Percentiles rank a stretch among this genome's conserved stretches.
Evolutionary conservation across 1,140 invertebrate species (phyloP).

Genomic region (Patella vulgata): DNA sequence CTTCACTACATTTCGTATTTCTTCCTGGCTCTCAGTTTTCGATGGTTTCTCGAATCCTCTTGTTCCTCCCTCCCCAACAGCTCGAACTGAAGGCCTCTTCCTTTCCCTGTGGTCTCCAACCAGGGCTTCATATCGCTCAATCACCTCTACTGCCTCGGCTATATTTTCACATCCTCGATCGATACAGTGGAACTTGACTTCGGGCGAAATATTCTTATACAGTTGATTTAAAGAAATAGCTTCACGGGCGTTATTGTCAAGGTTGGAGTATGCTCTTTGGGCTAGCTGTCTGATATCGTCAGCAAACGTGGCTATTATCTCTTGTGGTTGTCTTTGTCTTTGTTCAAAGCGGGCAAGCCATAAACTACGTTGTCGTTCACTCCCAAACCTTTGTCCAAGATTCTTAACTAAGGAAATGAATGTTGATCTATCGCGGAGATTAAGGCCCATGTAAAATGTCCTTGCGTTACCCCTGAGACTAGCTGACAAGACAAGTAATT

Average conservation of each 20-base stretch:
- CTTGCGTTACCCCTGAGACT: neutral
- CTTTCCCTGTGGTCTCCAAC: no score
- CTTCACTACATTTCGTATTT: no score
- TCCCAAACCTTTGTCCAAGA: neutral
- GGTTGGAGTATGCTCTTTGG: slow-evolving; percentile 1
- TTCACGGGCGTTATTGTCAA: slow-evolving; percentile 1
- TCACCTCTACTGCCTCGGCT: no score
- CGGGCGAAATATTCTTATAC: no score
- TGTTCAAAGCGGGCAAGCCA: neutral
- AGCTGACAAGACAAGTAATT: neutral
- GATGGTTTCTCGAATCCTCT: no score
- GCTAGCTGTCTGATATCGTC: neutral
- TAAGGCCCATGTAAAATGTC: neutral
- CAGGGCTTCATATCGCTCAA: no score
- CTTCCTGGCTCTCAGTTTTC: no score
- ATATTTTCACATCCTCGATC: no score
- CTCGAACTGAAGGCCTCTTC: no score
- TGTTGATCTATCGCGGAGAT: neutral
- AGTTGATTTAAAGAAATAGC: no score
- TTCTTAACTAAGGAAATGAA: neutral
- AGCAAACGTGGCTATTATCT: neutral
- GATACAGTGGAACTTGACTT: no score
- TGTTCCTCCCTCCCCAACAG: no score
- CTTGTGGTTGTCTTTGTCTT: slow-evolving; percentile 7
- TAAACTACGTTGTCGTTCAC: neutral